phyloP scores from a whole-genome alignment of 2,797 vertebrate species.

The Callimico goeldii region DNA sequence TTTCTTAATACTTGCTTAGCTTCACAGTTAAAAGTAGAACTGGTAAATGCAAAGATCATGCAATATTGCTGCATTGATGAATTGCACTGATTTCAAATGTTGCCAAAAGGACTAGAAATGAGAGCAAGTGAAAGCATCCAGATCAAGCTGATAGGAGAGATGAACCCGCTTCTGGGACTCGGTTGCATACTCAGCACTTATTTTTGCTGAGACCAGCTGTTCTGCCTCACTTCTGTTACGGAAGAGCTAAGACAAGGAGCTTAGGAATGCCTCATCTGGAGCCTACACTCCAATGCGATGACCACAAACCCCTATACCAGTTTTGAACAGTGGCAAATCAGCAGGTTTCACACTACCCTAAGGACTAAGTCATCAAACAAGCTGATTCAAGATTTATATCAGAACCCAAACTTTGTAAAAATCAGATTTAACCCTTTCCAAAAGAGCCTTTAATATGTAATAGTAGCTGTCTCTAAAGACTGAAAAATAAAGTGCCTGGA shows the following conservation, averaged over 20 bases:
- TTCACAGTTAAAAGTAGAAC: background rate
- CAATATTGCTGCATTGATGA: background rate
- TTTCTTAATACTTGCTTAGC: background rate
- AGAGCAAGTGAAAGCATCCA: background rate
- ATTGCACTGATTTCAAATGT: fast-evolving
- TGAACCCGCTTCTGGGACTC: background rate
- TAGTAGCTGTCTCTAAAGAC: background rate
- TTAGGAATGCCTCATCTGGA: background rate
- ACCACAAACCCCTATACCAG: background rate
- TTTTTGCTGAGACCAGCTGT: background rate
- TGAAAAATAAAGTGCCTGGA: background rate
- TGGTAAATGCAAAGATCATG: background rate
- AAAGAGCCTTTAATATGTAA: background rate
- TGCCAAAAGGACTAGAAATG: background rate
- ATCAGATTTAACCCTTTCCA: background rate
- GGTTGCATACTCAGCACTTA: background rate
- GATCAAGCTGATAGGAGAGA: background rate
- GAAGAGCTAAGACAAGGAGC: background rate
- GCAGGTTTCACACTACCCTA: background rate
- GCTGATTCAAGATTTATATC: background rate
- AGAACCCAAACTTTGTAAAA: background rate
- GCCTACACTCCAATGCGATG: background rate
- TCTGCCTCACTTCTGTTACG: background rate
- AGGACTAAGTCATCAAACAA: background rate
- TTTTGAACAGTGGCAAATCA: background rate